Evolutionary conservation across 2,797 vertebrate genomes (phyloP).

Genomic region (Etheostoma nigrum): DNA sequence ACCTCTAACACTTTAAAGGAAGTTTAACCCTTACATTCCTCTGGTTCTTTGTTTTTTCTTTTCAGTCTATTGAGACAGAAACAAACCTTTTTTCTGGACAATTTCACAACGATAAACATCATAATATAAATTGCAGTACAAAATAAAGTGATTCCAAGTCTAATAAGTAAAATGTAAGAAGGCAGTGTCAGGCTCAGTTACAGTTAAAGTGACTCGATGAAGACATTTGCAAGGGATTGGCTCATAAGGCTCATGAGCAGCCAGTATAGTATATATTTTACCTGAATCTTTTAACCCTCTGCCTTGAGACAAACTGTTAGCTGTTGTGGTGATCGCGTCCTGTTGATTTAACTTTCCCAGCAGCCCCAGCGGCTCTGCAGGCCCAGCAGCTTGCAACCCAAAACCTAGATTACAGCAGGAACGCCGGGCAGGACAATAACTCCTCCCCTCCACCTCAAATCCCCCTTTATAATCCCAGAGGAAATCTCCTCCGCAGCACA

Average conservation of each 20-base stretch:
- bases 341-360: slow-evolving; percentile 29
- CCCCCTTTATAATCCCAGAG: slow-evolving; percentile 69
- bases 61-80: too few relatives aligned
- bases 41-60: too few relatives aligned
- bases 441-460: slow-evolving; percentile 67
- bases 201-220: not conserved
- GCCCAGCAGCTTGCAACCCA: slow-evolving; percentile 31
- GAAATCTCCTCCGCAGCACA: slow-evolving; percentile 65
- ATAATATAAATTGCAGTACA: not conserved
- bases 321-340: not conserved
- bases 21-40: too few relatives aligned
- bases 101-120: not conserved
- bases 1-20: too few relatives aligned
- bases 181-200: too few relatives aligned
- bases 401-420: slow-evolving; percentile 72
- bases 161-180: not conserved
- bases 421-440: slow-evolving; percentile 57
- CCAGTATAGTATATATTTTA: not conserved
- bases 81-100: not conserved
- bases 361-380: slow-evolving; percentile 17
- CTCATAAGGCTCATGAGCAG: not conserved
- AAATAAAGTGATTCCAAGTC: not conserved
- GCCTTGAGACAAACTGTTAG: not conserved
- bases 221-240: not conserved
- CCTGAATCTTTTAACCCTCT: not conserved